Base-by-base conservation (phyloP, 2,888 invertebrate genomes). In the Microplitis manilae region DNA sequence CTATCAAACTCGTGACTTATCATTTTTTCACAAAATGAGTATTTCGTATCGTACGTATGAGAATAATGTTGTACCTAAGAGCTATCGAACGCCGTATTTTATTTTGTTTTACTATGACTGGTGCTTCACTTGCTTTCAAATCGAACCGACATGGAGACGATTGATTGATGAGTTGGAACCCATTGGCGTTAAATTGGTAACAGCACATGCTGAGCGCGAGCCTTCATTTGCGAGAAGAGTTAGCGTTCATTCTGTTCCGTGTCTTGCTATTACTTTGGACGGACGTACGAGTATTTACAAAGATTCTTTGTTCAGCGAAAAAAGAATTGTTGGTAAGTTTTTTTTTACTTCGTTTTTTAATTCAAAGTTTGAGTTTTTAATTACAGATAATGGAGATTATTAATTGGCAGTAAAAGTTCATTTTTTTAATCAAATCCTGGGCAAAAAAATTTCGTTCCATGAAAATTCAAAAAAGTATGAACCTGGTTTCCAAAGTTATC, bases 61-160 rank as follows among this genome's bases (percentile, higher is more conserved):
- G 87, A 96, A 96, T 87, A 94, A 94, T 78, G 93, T 98, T 81
- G 89, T 97, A 74, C 96, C 97, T 79, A 96, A 96, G 87, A 97
- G 97, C 87, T 91, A 93, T 77, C 94, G 93, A 80, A 94, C 94
- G 59, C 97, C 98, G 8, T 95, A 96, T 78, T 91, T 98, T 77
- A 92, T 98, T 70, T 93, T 98, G 83, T 96, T 97, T 89, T 98
- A 97, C 90, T 95, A 96, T 6, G 98, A 98, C 90, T 97, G 97
- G 95, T 98, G 98, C 88, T 96, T 97, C 89, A 94, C 96, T 70
- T 98, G 98, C 89, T 94, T 97, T 80, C 95, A 94, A 85, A 94
- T 95, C n/a, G 96, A 97, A 68, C 95, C 95, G 0, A 93, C 96
- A 8, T 96, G 97, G 93, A 93, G 96, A 71, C 93, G 96, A 80